Evolutionary conservation across 2,113 vertebrate genomes (phyloP).

Genomic region (Cephalopterus ornatus): DNA sequence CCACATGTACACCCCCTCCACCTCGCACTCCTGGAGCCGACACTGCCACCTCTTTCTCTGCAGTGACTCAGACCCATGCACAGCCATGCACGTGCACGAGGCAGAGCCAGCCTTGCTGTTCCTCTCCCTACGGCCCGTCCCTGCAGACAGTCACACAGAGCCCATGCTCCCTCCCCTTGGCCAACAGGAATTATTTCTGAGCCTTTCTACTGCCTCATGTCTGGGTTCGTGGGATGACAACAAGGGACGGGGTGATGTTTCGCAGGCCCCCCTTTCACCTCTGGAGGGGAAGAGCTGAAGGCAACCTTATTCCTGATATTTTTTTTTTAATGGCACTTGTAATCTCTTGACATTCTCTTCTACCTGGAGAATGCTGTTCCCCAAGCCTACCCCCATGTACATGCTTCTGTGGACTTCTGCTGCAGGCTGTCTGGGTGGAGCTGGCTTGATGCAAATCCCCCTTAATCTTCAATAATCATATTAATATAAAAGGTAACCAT

Average conservation of each 20-base stretch:
- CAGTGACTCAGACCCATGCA: background rate
- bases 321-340: background rate
- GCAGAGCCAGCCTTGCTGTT: background rate
- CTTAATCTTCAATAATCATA: constrained; percentile 51
- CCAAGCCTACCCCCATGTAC: background rate
- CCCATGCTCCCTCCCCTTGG: background rate
- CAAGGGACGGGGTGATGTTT: background rate
- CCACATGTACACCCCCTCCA: background rate
- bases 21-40: background rate
- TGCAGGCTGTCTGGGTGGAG: background rate
- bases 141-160: background rate
- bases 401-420: background rate
- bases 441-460: constrained; percentile 1
- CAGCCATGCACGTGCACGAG: background rate
- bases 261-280: background rate
- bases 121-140: background rate
- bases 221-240: background rate
- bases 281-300: background rate
- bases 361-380: background rate
- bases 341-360: background rate
- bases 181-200: background rate
- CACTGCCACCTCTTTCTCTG: background rate
- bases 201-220: background rate
- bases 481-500: constrained; percentile 25
- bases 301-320: background rate